phyloP scores from a whole-genome alignment of 1,140 invertebrate species.

The Bombus terrestris region DNA sequence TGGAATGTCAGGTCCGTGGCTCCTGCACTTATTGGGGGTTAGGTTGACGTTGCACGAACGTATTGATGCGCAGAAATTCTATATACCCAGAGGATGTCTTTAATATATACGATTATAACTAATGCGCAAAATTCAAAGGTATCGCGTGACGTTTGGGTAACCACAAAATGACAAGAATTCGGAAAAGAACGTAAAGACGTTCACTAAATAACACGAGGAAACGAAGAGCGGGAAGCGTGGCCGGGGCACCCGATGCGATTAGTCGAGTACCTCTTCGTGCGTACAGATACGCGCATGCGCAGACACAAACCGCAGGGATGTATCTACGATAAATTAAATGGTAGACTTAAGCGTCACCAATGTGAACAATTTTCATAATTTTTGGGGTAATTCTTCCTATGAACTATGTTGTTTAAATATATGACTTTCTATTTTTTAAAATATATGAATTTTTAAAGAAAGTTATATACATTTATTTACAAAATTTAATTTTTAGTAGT shows the following conservation, averaged over 20 bases:
- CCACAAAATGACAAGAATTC: constrained; percentile 22
- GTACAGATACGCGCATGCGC: constrained; percentile 35
- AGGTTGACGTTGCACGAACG: constrained; percentile 41
- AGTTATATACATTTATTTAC: not conserved
- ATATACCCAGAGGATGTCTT: not conserved
- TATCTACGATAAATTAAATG: not conserved
- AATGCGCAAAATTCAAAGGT: not conserved
- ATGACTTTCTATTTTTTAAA: not conserved
- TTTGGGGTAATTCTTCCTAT: not conserved
- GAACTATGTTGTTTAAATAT: not conserved
- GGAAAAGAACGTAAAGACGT: constrained; percentile 30
- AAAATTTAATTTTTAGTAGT: no score
- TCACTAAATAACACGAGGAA: constrained; percentile 31
- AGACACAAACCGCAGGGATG: not conserved
- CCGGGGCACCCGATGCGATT: constrained; percentile 61
- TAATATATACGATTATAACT: not conserved
- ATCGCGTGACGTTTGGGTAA: not conserved
- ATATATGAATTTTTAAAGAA: not conserved
- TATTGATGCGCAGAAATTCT: constrained; percentile 6
- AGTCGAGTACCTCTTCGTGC: constrained; percentile 40
- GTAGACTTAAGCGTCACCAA: constrained; percentile 4
- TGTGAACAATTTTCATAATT: constrained; percentile 16
- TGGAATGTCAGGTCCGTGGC: constrained; percentile 41
- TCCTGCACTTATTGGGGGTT: constrained; percentile 50
- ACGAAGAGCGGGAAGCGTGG: constrained; percentile 61